A percentile compares a stretch with the other conserved stretches of the same genome.
Conservation (phyloP, 2,113 vertebrate species). For the Thalassoma bifasciatum region DNA sequence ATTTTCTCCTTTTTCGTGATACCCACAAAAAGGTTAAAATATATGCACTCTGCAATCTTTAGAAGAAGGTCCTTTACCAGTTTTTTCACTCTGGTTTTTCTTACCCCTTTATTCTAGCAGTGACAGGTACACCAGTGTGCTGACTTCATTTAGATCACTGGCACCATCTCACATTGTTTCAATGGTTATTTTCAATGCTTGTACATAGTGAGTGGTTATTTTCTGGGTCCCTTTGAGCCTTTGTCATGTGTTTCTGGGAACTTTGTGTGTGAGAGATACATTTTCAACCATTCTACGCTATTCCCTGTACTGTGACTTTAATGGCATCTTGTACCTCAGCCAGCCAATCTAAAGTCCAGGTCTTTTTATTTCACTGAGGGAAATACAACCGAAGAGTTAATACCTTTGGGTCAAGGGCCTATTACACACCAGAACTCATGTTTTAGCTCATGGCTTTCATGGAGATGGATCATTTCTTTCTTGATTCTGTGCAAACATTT, state of each 20-base stretch:
- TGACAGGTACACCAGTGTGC: slow-evolving; percentile 55
- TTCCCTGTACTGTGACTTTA: slow-evolving; percentile 52
- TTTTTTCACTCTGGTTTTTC: slow-evolving; percentile 22
- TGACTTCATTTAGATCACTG: slow-evolving; percentile 34
- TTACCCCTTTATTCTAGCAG: slow-evolving; percentile 22
- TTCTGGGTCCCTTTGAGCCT: slow-evolving; percentile 55
- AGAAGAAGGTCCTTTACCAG: slow-evolving; percentile 6
- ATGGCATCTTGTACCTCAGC: slow-evolving; percentile 47
- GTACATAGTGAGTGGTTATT: slow-evolving; percentile 66
- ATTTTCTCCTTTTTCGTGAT: slow-evolving; percentile 26
- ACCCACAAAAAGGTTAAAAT: no score
- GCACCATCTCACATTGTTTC: slow-evolving; percentile 38
- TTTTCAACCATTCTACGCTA: slow-evolving; percentile 54
- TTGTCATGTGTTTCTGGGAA: slow-evolving; percentile 48
- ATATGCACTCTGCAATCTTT: slow-evolving; percentile 36
- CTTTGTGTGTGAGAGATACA: slow-evolving; percentile 36
- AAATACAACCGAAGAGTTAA: slow-evolving; percentile 39
- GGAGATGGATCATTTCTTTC: slow-evolving; percentile 57
- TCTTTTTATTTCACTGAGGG: slow-evolving; percentile 47
- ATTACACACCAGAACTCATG: slow-evolving; percentile 45
- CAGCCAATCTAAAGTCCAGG: slow-evolving; percentile 35
- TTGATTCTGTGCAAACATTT: slow-evolving; percentile 71
- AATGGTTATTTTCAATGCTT: slow-evolving; percentile 54
- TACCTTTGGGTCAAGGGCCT: slow-evolving; percentile 50
- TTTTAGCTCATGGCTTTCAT: slow-evolving; percentile 71